Evolutionary conservation across 2,113 vertebrate species (phyloP).

Genomic region (Perca flavescens): DNA sequence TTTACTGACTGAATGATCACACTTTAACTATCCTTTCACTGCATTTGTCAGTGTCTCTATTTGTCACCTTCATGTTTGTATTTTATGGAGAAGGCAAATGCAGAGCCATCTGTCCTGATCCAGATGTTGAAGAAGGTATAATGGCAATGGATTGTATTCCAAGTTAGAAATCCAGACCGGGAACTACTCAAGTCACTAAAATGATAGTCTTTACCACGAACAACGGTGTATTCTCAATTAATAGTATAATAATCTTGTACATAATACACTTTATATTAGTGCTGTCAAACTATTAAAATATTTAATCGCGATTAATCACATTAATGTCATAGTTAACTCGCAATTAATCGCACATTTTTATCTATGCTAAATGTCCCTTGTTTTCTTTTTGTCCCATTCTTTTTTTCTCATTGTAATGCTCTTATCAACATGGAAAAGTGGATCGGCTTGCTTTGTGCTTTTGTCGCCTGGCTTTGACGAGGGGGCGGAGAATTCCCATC

Average conservation of each 20-base stretch:
- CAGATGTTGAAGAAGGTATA: constrained; percentile 28
- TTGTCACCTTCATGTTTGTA: constrained; percentile 31
- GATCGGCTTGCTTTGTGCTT: too few species aligned
- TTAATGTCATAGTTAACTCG: too few species aligned
- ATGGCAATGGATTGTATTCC: background rate
- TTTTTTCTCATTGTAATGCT: too few species aligned
- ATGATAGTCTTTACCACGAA: background rate
- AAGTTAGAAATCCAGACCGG: background rate
- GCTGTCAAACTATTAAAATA: too few species aligned
- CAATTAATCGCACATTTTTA: too few species aligned
- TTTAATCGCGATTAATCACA: too few species aligned
- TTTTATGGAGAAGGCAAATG: constrained; percentile 35
- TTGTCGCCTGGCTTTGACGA: too few species aligned
- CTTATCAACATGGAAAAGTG: too few species aligned
- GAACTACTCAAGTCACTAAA: background rate
- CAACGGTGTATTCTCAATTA: background rate
- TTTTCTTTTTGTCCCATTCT: too few species aligned
- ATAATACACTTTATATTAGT: background rate
- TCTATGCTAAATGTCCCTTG: too few species aligned
- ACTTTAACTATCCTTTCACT: constrained; percentile 9
- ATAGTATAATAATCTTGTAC: background rate
- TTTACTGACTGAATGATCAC: constrained; percentile 10
- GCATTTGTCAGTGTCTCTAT: constrained; percentile 24
- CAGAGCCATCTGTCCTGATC: constrained; percentile 20
- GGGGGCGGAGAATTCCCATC: too few species aligned